These are phyloP conservation scores for Pachyrhynchus sulphureomaculatus DNA, from an alignment of 1,140 invertebrate species.

Conservation along the genomic window DNA sequence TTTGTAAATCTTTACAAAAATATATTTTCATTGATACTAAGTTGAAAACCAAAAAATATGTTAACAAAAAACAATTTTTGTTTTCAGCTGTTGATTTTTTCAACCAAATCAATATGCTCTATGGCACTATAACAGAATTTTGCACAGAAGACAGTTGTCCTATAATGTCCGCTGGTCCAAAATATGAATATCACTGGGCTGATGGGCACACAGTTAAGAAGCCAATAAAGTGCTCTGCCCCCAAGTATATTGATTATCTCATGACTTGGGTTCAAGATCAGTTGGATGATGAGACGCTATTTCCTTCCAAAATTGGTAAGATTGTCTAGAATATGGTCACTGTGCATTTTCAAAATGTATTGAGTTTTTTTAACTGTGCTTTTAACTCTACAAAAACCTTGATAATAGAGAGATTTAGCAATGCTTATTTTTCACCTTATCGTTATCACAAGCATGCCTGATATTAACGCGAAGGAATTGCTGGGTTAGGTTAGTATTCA, in stretches of 20 bases:
- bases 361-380: too few relatives aligned
- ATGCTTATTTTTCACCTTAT: too few relatives aligned
- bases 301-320: slow-evolving; percentile 98
- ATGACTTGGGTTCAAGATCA: slow-evolving; percentile 99
- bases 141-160: slow-evolving; percentile 97
- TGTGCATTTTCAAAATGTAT: neutral
- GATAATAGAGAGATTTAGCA: too few relatives aligned
- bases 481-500: too few relatives aligned
- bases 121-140: slow-evolving; percentile 99
- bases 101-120: slow-evolving; percentile 99
- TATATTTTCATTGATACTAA: too few relatives aligned
- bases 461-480: too few relatives aligned
- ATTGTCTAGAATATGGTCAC: too few relatives aligned
- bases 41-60: too few relatives aligned
- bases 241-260: slow-evolving; percentile 98
- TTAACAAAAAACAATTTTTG: too few relatives aligned
- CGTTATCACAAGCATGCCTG: too few relatives aligned
- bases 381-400: too few relatives aligned
- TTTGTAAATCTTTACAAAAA: too few relatives aligned
- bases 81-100: slow-evolving; percentile 96
- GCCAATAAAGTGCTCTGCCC: slow-evolving; percentile 98
- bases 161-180: slow-evolving; percentile 96
- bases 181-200: slow-evolving; percentile 99
- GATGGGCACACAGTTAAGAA: slow-evolving; percentile 98
- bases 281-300: slow-evolving; percentile 96